These are phyloP conservation scores for Panurus biarmicus DNA, from an alignment of 2,113 vertebrate species.

Conservation along the genomic window DNA sequence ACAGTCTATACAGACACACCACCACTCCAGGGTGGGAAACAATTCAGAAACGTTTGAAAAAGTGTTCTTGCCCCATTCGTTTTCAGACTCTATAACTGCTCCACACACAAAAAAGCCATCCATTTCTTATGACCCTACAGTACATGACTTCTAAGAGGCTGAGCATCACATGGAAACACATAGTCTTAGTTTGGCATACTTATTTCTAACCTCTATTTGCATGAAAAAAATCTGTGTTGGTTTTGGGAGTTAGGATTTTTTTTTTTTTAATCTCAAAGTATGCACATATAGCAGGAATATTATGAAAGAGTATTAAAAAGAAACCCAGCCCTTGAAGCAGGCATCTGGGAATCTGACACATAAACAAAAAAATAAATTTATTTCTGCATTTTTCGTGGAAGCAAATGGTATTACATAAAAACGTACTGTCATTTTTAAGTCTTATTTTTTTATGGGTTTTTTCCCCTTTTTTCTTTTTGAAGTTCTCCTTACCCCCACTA, in stretches of 20 bases:
- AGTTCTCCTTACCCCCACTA: too few species aligned
- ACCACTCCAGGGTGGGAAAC: neutral
- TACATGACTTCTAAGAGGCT: neutral
- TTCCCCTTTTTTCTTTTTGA: accelerated
- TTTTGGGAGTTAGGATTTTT: neutral
- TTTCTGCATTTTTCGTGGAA: neutral
- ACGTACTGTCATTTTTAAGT: neutral
- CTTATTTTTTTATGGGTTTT: accelerated
- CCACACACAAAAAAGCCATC: neutral
- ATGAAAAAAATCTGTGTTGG: neutral
- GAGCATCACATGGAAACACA: neutral
- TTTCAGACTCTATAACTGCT: neutral
- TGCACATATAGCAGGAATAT: neutral
- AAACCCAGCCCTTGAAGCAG: neutral
- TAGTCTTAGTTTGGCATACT: neutral
- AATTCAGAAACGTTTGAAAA: neutral
- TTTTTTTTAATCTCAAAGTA: neutral
- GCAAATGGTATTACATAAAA: neutral
- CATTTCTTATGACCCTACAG: neutral
- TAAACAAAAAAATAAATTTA: neutral
- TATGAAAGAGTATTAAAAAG: neutral
- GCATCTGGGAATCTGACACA: neutral
- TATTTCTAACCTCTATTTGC: neutral
- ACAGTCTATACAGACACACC: neutral
- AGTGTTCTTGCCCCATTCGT: neutral